phyloP scores from a whole-genome alignment of 1,140 invertebrate genomes.

The Euwallacea fornicatus region DNA sequence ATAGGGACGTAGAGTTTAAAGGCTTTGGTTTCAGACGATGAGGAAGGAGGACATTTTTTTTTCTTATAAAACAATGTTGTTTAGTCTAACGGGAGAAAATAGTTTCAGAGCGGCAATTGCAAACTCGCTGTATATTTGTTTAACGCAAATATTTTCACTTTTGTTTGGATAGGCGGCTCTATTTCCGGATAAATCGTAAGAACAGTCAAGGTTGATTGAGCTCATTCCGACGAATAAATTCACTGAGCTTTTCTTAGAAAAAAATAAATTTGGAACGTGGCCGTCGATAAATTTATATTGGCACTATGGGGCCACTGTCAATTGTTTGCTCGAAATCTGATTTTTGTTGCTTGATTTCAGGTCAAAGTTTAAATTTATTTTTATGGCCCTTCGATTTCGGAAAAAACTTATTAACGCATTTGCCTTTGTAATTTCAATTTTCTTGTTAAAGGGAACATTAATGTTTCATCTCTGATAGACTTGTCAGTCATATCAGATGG shows the following conservation, averaged over 20 bases:
- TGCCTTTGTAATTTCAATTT: neutral
- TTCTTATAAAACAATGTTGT: neutral
- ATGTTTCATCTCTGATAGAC: neutral
- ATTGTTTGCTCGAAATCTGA: too few relatives aligned
- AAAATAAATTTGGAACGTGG: too few relatives aligned
- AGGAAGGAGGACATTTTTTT: neutral
- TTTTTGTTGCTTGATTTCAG: neutral
- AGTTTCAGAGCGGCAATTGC: neutral
- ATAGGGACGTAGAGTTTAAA: slow-evolving; percentile 9
- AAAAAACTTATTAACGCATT: neutral
- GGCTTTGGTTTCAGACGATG: neutral
- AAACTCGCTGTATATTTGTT: neutral
- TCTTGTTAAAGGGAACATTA: neutral
- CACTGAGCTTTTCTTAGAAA: too few relatives aligned
- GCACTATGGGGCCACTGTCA: too few relatives aligned
- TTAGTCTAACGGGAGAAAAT: slow-evolving; percentile 8
- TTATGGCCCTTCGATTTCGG: neutral
- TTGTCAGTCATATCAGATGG: neutral
- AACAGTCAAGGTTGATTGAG: slow-evolving; percentile 1
- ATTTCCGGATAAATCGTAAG: slow-evolving; percentile 15
- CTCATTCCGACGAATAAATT: neutral
- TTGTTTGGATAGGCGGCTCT: neutral
- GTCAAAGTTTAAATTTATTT: neutral
- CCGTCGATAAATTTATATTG: too few relatives aligned
- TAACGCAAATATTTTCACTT: slow-evolving; percentile 8